Evolutionary conservation across 2,888 invertebrate genomes (phyloP).

Genomic region (Cataglyphis albicans): DNA sequence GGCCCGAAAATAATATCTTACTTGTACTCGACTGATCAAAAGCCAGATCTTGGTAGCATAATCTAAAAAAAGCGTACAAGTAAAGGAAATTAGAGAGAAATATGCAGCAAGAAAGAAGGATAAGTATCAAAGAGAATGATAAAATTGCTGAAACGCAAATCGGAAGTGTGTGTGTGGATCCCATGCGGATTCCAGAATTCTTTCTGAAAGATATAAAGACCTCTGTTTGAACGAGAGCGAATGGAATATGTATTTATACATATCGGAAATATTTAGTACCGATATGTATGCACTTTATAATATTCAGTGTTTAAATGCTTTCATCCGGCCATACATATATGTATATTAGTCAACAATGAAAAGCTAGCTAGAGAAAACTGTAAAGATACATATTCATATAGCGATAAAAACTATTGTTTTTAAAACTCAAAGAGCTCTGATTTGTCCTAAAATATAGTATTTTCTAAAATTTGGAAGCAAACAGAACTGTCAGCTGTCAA

Average conservation of each 20-base stretch:
- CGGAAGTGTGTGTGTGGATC: constrained; percentile 21
- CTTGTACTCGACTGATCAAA: constrained; percentile 56
- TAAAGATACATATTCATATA: constrained; percentile 27
- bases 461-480: constrained; percentile 36
- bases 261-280: constrained; percentile 38
- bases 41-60: constrained; percentile 13
- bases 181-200: constrained; percentile 34
- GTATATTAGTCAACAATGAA: constrained; percentile 11
- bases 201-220: constrained; percentile 16
- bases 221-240: constrained; percentile 31
- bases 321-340: not conserved
- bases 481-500: constrained; percentile 44
- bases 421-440: not conserved
- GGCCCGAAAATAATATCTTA: constrained; percentile 38
- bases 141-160: constrained; percentile 20
- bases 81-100: constrained; percentile 20
- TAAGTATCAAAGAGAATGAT: constrained; percentile 39
- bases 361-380: constrained; percentile 15
- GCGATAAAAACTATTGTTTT: not conserved
- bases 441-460: constrained; percentile 35
- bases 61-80: not conserved
- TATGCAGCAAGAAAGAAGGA: constrained; percentile 10
- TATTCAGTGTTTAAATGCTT: constrained; percentile 3
- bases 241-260: constrained; percentile 47
- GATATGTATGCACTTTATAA: constrained; percentile 14